These are phyloP conservation scores for Uromys caudimaculatus DNA, from an alignment of 2,797 vertebrate genomes.

Conservation along the genomic window DNA sequence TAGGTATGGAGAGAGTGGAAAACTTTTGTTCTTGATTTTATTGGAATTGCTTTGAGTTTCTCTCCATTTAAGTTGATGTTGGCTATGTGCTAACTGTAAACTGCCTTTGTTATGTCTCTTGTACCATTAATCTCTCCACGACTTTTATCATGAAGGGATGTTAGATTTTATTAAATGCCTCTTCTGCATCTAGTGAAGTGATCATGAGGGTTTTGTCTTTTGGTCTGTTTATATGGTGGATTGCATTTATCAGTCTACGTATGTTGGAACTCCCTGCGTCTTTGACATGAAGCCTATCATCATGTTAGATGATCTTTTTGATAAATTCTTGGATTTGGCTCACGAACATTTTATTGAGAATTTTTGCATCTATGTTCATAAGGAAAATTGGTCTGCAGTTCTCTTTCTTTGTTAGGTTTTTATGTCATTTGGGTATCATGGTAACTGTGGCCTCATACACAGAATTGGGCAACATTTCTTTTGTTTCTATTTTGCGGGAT, in stretches of 20 bases:
- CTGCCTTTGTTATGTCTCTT: no score
- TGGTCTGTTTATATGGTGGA: not conserved
- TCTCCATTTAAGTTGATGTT: no score
- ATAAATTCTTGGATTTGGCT: not conserved
- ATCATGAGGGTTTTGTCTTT: not conserved
- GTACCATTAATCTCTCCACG: no score
- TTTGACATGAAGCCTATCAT: not conserved
- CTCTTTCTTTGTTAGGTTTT: not conserved
- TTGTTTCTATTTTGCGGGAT: no score
- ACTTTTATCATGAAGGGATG: no score
- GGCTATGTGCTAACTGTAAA: no score
- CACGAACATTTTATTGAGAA: no score
- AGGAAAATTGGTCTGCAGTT: not conserved
- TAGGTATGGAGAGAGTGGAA: not conserved
- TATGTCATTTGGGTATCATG: not conserved
- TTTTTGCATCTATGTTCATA: no score
- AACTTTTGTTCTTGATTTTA: not conserved
- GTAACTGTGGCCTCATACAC: not conserved
- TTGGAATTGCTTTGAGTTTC: no score
- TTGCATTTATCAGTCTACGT: not conserved
- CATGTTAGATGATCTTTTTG: not conserved
- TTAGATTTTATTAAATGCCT: not conserved
- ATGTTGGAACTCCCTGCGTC: not conserved
- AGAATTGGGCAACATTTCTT: no score
- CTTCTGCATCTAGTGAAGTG: not conserved